Evolutionary conservation across 2,113 vertebrate species (phyloP), one percentile per base, ranked within the genome.

Genomic region (Struthidea cinerea): DNA sequence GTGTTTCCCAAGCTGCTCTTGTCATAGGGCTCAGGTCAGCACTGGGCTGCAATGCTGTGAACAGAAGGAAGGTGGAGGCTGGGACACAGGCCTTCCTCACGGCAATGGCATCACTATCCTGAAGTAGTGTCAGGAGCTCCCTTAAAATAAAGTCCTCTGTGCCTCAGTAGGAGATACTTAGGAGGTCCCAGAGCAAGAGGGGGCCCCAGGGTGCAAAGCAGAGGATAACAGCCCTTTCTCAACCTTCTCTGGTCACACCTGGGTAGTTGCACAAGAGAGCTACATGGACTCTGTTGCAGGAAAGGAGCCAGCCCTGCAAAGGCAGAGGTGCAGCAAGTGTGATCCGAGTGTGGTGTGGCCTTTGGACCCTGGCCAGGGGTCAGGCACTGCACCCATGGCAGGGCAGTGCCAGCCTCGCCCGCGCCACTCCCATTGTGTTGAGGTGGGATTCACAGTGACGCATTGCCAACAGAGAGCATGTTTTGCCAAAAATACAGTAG

Each of bases 371-470:
- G 86, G 24, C 27, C 1, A 6, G 49, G 56, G 59, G 27, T 57
- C 82, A 82, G 46, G 11, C 1, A 2, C 83, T 37, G 75, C 0
- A 0, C 35, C 81, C 2, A 0, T 0, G 1, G 37, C 26, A 1
- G n/a, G 50, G 74, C 76, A 80, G 32, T 5, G 5, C 53, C 8
- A 23, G 20, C 59, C 16, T 57, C 4, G 0, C n/a, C 56, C 1
- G 0, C 0, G 0, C 83, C 32, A 41, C 60, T 61, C 12, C 68
- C 2, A 0, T 59, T 17, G 33, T 27, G 60, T 55, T 3, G 2
- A 42, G 47, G 27, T 21, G 37, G n/a, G 41, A 42, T 37, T 56
- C 49, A 6, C 44, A 7, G 41, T 0, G 0, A 23, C 1, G 0
- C 5, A 0, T 33, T 26, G 14, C 75, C 1, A 0, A 13, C 1